A percentile compares a stretch with the other conserved stretches of the same genome.
phyloP scores from a whole-genome alignment of 1,140 invertebrate genomes.

The Phocides pigmalion region DNA sequence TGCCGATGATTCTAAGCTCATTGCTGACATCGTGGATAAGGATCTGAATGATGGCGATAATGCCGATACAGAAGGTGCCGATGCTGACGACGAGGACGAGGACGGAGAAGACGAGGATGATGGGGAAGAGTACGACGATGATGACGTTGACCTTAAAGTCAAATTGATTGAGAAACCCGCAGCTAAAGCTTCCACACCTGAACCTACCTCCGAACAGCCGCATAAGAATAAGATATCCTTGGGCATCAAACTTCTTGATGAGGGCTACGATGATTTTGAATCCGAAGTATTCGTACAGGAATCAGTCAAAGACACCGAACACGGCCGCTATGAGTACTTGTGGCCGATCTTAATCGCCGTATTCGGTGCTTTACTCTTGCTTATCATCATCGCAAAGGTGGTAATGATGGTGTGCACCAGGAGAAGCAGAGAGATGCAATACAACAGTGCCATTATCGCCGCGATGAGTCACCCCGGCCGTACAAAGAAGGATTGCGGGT shows the following conservation, averaged over 20 bases:
- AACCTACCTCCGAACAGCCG: constrained; percentile 39
- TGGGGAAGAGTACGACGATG: constrained; percentile 55
- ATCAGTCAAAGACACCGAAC: constrained; percentile 64
- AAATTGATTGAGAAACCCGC: constrained; percentile 63
- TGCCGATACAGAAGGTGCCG: constrained; percentile 62
- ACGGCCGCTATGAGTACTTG: constrained; percentile 78
- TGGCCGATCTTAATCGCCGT: constrained; percentile 80
- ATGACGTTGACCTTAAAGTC: constrained; percentile 69
- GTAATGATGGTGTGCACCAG: constrained; percentile 78
- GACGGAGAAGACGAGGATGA: constrained; percentile 56
- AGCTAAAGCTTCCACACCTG: constrained; percentile 43
- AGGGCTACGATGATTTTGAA: constrained; percentile 62
- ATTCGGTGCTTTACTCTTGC: constrained; percentile 72
- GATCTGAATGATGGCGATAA: constrained; percentile 49
- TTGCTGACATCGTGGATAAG: constrained; percentile 17
- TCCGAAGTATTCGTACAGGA: constrained; percentile 75
- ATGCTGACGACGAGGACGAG: constrained; percentile 59
- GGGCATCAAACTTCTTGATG: constrained; percentile 66
- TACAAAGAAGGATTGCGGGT: constrained; percentile 80
- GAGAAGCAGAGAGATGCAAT: constrained; percentile 82
- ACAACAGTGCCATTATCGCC: constrained; percentile 82
- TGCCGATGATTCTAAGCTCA: constrained; percentile 52
- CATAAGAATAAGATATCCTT: constrained; percentile 74
- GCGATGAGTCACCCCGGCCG: constrained; percentile 72
- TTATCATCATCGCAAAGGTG: constrained; percentile 81